Percentiles rank a stretch among this genome's conserved stretches.
phyloP scores from a whole-genome alignment of 2,113 vertebrate genomes.

The Zosterops borbonicus region DNA sequence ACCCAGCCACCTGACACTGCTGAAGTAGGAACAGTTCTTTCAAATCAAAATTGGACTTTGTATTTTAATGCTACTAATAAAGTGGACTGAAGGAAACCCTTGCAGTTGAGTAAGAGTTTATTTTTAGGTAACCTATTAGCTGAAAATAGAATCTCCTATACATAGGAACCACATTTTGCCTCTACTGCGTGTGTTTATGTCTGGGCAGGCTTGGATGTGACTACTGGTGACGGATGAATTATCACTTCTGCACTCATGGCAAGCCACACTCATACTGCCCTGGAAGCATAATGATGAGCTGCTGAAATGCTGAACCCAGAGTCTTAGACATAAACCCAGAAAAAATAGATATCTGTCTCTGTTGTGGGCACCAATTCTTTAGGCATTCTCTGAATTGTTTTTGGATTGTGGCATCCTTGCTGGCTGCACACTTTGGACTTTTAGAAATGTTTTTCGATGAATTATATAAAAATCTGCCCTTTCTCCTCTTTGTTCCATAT shows the following conservation, averaged over 20 bases:
- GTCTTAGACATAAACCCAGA: conserved; percentile 3
- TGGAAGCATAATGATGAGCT: neutral
- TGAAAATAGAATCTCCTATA: conserved; percentile 36
- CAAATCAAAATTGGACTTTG: neutral
- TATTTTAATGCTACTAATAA: conserved; percentile 36
- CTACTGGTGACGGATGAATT: conserved; percentile 32
- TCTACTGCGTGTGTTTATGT: neutral
- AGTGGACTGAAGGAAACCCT: neutral
- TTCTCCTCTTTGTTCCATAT: neutral
- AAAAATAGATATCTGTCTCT: conserved; percentile 46
- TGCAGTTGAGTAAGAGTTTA: conserved; percentile 1
- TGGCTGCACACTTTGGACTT: neutral
- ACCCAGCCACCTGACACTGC: neutral
- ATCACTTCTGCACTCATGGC: conserved; percentile 22
- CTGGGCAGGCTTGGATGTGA: neutral
- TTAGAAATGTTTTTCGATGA: neutral
- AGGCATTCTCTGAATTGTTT: conserved; percentile 23
- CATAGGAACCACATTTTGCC: neutral
- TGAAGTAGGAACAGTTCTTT: neutral
- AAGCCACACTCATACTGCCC: neutral
- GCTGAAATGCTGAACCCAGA: conserved; percentile 36
- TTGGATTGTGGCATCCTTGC: neutral
- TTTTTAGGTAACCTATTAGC: conserved; percentile 16
- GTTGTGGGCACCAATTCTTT: conserved; percentile 14
- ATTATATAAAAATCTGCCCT: neutral